Evolutionary conservation across 1,140 invertebrate genomes (phyloP), one percentile per base, ranked within the genome.

Genomic region (Armadillidium nasatum): DNA sequence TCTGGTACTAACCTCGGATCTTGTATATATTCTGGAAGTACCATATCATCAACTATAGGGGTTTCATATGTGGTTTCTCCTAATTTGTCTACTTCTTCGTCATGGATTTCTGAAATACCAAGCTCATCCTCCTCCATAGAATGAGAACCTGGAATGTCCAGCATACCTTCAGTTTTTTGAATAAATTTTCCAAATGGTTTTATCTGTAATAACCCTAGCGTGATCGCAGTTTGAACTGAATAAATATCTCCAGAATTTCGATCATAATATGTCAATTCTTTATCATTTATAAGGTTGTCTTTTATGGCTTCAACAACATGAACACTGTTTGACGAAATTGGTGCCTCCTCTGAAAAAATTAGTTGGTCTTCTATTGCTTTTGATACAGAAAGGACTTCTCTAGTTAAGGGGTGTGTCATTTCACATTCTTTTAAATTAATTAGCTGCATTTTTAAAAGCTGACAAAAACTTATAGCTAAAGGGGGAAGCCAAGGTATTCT

Each of bases 301-400:
- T 92, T 87, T 44, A 94, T 83, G 22, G 92, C 93, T 75, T 91
- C 87, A 60, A 87, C 86, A 44, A 91, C 83, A 81, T 89, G 86
- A 73, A 92, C 86, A 71, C 89, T 88, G 78, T 92, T 88, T 22
- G 88, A 84, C 76, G 88, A 87, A 69, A 88, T 85, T 45, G 90
- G 89, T 83, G 91, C 92, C 0, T 92, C 91, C 73, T 93, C 84
- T 46, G 89, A 85, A 90, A 93, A 93, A n/a, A 97, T 90, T 77
- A 95, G 90, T 82, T 94, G 89, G 76, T 89, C 87, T 44, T 92
- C 86, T 78, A 96, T 90, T 1, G 95, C 95, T 75, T 91, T 87
- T 81, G 90, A 85, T 19, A 97, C 82, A 21, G 85, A 82, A 46
- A 87, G 87, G 15, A 86, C 84, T 82, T 94, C 89, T 4, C 89